These are phyloP conservation scores for Menidia menidia DNA, from an alignment of 2,797 vertebrate genomes.

Conservation along the genomic window DNA sequence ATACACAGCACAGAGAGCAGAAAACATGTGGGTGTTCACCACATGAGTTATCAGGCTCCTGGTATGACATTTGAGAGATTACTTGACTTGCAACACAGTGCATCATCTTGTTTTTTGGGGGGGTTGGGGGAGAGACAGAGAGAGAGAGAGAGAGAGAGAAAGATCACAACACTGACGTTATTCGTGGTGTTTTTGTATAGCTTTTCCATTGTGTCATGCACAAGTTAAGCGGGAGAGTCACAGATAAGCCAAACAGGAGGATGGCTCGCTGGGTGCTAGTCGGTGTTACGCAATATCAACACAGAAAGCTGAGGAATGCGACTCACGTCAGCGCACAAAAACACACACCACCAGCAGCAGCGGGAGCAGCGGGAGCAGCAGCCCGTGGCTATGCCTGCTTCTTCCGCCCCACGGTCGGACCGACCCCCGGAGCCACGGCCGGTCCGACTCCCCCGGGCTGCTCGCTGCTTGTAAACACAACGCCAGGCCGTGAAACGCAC, in stretches of 20 bases:
- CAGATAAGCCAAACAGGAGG: slow-evolving; percentile 55
- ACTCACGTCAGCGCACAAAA: slow-evolving; percentile 71
- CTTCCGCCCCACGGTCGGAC: slow-evolving; percentile 23
- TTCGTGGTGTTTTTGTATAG: neutral
- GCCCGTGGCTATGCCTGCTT: slow-evolving; percentile 42
- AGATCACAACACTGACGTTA: no score
- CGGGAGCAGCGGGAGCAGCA: neutral
- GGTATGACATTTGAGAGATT: slow-evolving; percentile 6
- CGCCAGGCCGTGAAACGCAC: slow-evolving; percentile 10
- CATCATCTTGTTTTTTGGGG: neutral
- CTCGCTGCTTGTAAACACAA: slow-evolving; percentile 57
- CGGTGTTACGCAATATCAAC: slow-evolving; percentile 82
- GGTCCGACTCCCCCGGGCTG: slow-evolving; percentile 11
- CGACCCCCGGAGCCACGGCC: slow-evolving; percentile 19
- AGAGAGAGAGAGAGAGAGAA: no score
- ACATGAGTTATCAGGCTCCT: neutral
- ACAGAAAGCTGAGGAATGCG: slow-evolving; percentile 80
- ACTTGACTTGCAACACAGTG: neutral
- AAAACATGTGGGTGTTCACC: slow-evolving; percentile 37
- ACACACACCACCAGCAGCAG: neutral
- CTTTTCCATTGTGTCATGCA: slow-evolving; percentile 44
- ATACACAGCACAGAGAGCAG: slow-evolving; percentile 5
- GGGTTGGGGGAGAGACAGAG: no score
- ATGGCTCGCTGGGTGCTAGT: slow-evolving; percentile 50
- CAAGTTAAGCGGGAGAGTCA: slow-evolving; percentile 46